phyloP scores from a whole-genome alignment of 2,113 vertebrate genomes.

The Arvicanthis niloticus region DNA sequence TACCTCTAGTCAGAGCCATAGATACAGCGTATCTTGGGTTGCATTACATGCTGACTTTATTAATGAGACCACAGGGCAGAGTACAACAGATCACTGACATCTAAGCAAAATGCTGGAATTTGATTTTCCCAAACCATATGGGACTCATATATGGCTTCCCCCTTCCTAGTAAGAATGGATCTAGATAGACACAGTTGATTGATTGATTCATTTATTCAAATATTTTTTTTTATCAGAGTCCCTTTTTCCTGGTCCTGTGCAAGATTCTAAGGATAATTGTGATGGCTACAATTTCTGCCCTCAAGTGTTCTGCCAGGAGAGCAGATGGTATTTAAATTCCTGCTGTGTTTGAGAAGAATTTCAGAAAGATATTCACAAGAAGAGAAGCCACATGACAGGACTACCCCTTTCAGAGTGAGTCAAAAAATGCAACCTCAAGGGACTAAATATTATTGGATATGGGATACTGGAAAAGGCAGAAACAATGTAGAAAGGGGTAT shows the following conservation, averaged over 20 bases:
- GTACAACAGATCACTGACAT: slow-evolving; percentile 23
- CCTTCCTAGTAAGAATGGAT: not conserved
- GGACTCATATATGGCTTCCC: not conserved
- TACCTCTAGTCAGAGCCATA: not conserved
- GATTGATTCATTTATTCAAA: slow-evolving; percentile 6
- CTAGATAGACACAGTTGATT: not conserved
- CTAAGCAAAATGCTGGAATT: slow-evolving; percentile 21
- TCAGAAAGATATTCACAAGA: not conserved
- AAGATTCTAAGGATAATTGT: not conserved
- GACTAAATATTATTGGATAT: not conserved
- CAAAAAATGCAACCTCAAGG: not conserved
- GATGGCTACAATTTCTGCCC: not conserved
- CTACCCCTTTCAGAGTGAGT: not conserved
- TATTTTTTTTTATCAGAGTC: not conserved
- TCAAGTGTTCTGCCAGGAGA: not conserved
- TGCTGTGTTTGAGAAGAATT: not conserved
- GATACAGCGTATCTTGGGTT: not conserved
- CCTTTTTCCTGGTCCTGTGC: not conserved
- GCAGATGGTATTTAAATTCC: not conserved
- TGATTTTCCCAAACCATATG: slow-evolving; percentile 7
- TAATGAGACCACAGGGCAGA: not conserved
- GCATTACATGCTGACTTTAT: not conserved
- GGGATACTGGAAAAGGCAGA: not conserved
- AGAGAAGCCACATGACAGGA: not conserved
- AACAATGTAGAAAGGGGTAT: not conserved